Evolutionary conservation across 2,113 vertebrate species (phyloP), one percentile per base, ranked within the genome.

Genomic region (Austrofundulus limnaeus): DNA sequence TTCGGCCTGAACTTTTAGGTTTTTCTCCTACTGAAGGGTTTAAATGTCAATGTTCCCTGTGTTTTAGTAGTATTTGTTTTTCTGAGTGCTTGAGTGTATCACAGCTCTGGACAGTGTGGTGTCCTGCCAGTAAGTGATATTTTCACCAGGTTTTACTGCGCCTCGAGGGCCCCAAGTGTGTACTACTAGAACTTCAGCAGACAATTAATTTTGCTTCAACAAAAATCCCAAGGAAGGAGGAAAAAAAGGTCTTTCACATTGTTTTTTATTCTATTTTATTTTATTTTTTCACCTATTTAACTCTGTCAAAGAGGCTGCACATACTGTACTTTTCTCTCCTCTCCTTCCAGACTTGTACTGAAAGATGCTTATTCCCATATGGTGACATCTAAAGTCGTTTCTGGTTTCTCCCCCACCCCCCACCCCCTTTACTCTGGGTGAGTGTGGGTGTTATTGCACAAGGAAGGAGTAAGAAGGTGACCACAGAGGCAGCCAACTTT

Each of bases 111-210:
- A 69, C 75, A 77, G 20, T 51, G 41, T 61, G 65, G 51, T 67
- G 46, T 72, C 28, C 48, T 1, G 54, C 66, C 69, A 77, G 70
- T 59, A 84, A 67, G 81, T 50, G 11, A 42, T 72, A 73, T 83
- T 79, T 79, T 61, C 25, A 55, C 31, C 39, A 75, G 70, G 66
- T 59, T 73, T 59, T 66, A 11, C 49, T 66, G 16, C 66, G 75
- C 70, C 78, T 78, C 51, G 14, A 21, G 62, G 79, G 70, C 52
- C 47, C 25, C 31, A 58, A 57, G 43, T 68, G 21, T 58, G 25
- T 12, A 17, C 21, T 15, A 38, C 68, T 13, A 51, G 28, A 83
- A 62, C 3, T 54, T 46, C 24, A 38, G 48, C 46, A 53, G 34
- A 55, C 72, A 81, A 68, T 70, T 80, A 61, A 61, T 63, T 73